Evolutionary conservation across 2,113 vertebrate genomes (phyloP).

Genomic region (Halichoerus grypus): DNA sequence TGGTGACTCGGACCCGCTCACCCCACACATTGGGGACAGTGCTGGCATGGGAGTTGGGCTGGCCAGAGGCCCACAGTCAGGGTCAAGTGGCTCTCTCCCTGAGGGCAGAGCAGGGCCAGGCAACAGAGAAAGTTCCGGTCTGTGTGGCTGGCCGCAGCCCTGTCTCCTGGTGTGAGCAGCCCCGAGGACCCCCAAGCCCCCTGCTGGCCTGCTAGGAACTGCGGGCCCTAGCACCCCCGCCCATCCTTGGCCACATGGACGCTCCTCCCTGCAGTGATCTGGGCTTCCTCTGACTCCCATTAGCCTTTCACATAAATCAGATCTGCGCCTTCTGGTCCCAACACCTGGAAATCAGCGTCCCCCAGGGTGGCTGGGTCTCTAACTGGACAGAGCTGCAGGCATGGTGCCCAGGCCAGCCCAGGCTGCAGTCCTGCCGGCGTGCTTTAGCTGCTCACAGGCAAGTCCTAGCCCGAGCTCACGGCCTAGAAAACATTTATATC

Average conservation of each 20-base stretch:
- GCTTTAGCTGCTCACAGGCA: accelerated
- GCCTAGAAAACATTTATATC: accelerated
- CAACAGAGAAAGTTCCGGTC: background rate
- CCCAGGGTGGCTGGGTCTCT: accelerated
- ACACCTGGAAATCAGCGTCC: background rate
- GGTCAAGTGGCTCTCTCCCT: too few species aligned
- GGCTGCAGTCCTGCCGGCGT: accelerated
- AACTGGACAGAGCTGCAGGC: too few species aligned
- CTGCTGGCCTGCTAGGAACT: background rate
- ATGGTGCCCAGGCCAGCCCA: accelerated
- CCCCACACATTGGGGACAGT: accelerated
- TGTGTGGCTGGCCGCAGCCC: background rate
- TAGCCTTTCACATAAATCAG: background rate
- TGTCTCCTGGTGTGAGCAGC: background rate
- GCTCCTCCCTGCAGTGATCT: accelerated
- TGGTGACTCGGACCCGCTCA: background rate
- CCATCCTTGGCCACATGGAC: accelerated
- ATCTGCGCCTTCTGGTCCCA: background rate
- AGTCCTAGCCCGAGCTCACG: background rate
- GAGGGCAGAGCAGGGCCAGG: too few species aligned
- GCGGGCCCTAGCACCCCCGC: background rate
- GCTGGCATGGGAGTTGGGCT: background rate
- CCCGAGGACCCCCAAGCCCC: background rate
- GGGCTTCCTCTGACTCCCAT: background rate
- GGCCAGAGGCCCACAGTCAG: accelerated